Evolutionary conservation across 1,140 invertebrate species (phyloP).

Genomic region (Drosophila repleta): DNA sequence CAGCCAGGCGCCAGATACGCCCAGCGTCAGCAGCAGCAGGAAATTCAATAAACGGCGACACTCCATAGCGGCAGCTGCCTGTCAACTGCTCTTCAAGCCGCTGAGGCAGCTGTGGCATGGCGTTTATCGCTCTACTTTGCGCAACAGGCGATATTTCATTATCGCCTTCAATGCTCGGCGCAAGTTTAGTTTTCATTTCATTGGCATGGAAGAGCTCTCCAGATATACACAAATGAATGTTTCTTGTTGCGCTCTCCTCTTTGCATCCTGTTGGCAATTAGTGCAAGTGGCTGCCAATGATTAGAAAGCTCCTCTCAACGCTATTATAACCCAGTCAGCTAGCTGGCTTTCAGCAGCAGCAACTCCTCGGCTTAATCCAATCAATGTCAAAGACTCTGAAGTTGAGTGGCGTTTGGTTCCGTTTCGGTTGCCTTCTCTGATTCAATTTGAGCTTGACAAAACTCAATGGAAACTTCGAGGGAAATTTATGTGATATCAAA

Average conservation of each 20-base stretch:
- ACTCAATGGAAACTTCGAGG: slow-evolving; percentile 36
- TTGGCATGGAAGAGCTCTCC: slow-evolving; percentile 13
- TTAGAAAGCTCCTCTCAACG: slow-evolving; percentile 20
- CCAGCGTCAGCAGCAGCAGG: slow-evolving; percentile 16
- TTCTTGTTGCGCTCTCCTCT: no score
- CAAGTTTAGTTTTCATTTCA: slow-evolving; percentile 25
- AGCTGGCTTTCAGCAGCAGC: not conserved
- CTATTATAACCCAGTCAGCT: not conserved
- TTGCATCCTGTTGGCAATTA: slow-evolving; percentile 40
- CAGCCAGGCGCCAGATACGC: slow-evolving; percentile 6
- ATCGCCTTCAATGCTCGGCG: slow-evolving; percentile 24
- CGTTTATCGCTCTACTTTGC: slow-evolving; percentile 32
- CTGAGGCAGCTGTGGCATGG: slow-evolving; percentile 6
- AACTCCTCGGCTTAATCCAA: slow-evolving; percentile 43
- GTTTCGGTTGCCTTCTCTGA: slow-evolving; percentile 34
- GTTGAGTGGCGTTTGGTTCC: slow-evolving; percentile 10
- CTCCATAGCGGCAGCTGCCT: slow-evolving; percentile 35
- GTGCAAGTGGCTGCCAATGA: slow-evolving; percentile 35
- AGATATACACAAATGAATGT: not conserved
- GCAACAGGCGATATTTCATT: slow-evolving; percentile 19
- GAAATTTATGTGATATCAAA: slow-evolving; percentile 17
- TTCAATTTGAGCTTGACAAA: slow-evolving; percentile 57
- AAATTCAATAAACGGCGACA: slow-evolving; percentile 32
- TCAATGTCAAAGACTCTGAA: slow-evolving; percentile 51
- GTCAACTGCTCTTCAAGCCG: slow-evolving; percentile 33